Evolutionary conservation across 2,113 vertebrate genomes (phyloP), one percentile per base, ranked within the genome.

Genomic region (Calyptommatus sinebrachiatus): DNA sequence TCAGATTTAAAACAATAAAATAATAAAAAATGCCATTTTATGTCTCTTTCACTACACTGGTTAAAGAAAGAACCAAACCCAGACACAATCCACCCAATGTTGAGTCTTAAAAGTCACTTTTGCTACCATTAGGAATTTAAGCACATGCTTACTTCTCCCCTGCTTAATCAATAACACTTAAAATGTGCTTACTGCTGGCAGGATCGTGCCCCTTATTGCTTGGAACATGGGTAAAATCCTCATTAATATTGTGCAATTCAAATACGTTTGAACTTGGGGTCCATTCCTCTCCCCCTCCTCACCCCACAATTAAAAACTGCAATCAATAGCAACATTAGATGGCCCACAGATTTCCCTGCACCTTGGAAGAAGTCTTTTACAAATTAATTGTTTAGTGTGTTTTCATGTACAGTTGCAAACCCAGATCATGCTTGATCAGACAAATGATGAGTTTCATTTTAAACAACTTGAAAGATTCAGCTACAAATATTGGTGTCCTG

Each of bases 281-380:
- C 16, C 46, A 28, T 4, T 18, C 46, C 11, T 18, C 10, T 41
- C 50, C 65, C 20, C n/a, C 20, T n/a, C 16, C 18, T 20, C 73
- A 26, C 5, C 16, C 63, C 29, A 77, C 88, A 90, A 88, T 90
- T 85, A 88, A 87, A 89, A 78, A 74, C 1, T 0, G 60, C 8
- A 28, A 89, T 89, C 89, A 41, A 92, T 82, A 78, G 83, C 71
- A 84, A 88, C 84, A 85, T 92, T 76, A 89, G 85, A 91, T 91
- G 89, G 87, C 92, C 89, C 82, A 1, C 89, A 84, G 84, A 88
- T 89, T 88, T 87, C 63, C 73, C 81, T 73, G 84, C 89, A 87
- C 91, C 69, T 35, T 65, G 79, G 86, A 82, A 85, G 87, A 93
- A 91, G 89, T 81, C 86, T 90, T 87, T 79, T 85, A 86, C 63